phyloP scores from a whole-genome alignment of 2,888 invertebrate species.

The Acholoe squamosa region DNA sequence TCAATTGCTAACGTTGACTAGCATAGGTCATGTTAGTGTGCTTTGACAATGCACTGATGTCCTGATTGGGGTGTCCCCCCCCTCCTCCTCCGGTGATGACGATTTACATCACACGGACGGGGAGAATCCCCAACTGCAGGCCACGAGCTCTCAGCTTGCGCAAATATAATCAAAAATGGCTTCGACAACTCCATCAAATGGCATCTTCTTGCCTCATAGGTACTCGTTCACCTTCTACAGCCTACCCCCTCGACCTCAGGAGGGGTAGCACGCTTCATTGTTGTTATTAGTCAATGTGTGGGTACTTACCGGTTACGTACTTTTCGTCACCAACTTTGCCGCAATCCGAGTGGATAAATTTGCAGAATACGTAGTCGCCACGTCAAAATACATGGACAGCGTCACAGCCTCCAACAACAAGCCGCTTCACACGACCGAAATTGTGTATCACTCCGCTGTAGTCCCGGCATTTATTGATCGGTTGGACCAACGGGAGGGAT shows the following conservation, averaged over 20 bases:
- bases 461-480: neutral
- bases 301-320: constrained; percentile 90
- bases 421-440: neutral
- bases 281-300: constrained; percentile 69
- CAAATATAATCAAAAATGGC: constrained; percentile 36
- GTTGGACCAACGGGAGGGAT: neutral
- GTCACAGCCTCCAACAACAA: constrained; percentile 63
- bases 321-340: constrained; percentile 96
- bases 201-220: neutral
- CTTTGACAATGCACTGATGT: constrained; percentile 16
- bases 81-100: constrained; percentile 51
- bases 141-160: neutral
- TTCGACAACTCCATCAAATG: constrained; percentile 28
- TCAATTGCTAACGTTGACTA: neutral
- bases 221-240: neutral
- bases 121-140: constrained; percentile 10
- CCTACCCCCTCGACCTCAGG: neutral
- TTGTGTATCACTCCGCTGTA: neutral
- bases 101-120: constrained; percentile 28
- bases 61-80: constrained; percentile 60
- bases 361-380: constrained; percentile 91
- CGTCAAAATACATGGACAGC: constrained; percentile 82
- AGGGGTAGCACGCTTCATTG: constrained; percentile 64
- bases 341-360: constrained; percentile 96
- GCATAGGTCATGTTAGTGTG: neutral